A percentile compares a stretch with the other conserved stretches of the same genome.
These are phyloP conservation scores for Ploceus nigricollis DNA, from an alignment of 2,113 vertebrate genomes.

Conservation along the genomic window DNA sequence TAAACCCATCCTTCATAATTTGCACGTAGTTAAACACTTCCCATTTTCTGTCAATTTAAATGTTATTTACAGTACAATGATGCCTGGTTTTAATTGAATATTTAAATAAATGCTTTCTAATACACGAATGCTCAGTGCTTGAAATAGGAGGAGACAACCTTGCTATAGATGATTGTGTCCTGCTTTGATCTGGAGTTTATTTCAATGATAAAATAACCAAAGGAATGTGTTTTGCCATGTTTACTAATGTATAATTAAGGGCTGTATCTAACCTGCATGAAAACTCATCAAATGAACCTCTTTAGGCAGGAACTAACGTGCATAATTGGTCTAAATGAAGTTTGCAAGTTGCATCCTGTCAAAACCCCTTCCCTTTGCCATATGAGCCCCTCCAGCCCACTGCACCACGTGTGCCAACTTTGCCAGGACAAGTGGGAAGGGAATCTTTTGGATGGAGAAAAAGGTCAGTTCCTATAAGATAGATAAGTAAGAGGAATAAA, in stretches of 20 bases:
- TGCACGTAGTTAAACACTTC: conserved; percentile 1
- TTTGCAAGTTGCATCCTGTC: not conserved
- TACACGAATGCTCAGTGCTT: not conserved
- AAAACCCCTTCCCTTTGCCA: not conserved
- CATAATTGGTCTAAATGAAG: not conserved
- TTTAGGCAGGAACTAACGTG: not conserved
- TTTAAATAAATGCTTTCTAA: not conserved
- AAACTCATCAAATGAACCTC: not conserved
- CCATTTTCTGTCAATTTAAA: conserved; percentile 9
- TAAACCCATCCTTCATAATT: not conserved
- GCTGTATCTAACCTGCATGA: not conserved
- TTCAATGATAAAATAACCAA: not conserved
- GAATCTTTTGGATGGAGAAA: not conserved
- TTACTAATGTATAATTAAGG: conserved; percentile 19
- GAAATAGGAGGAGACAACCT: not conserved
- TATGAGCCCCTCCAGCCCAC: not conserved
- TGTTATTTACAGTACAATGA: conserved; percentile 10
- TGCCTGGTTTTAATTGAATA: not conserved
- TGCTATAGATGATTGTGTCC: not conserved
- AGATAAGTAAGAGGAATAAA: not conserved
- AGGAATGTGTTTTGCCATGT: not conserved
- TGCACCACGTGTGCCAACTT: fast-evolving
- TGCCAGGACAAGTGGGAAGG: not conserved
- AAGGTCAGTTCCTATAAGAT: not conserved
- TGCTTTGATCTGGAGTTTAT: not conserved